phyloP scores from a whole-genome alignment of 1,140 invertebrate species.

The Drosophila orena region DNA sequence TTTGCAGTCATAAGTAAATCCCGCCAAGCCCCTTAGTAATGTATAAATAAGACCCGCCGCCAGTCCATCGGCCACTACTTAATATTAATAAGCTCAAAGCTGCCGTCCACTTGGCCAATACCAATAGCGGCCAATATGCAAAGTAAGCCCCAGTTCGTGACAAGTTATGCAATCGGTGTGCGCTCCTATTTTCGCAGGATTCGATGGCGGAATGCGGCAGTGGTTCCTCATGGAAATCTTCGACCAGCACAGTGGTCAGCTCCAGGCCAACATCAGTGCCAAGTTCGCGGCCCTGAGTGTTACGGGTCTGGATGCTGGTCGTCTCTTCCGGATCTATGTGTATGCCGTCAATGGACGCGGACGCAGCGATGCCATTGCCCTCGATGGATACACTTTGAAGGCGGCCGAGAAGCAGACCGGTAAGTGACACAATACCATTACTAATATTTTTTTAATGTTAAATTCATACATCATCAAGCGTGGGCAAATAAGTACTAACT shows the following conservation, averaged over 20 bases:
- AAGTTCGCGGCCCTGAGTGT: constrained; percentile 89
- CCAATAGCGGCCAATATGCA: constrained; percentile 33
- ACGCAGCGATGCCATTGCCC: constrained; percentile 86
- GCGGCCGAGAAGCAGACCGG: constrained; percentile 92
- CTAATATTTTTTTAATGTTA: too few species aligned
- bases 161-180: constrained; percentile 39
- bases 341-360: constrained; percentile 88
- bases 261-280: constrained; percentile 89
- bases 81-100: constrained; percentile 28
- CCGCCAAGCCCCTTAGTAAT: neutral
- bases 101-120: neutral
- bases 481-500: too few species aligned
- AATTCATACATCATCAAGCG: too few species aligned
- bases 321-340: constrained; percentile 89
- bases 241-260: constrained; percentile 88
- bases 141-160: constrained; percentile 44
- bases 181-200: constrained; percentile 86
- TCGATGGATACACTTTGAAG: constrained; percentile 90
- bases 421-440: constrained; percentile 84
- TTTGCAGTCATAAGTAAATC: constrained; percentile 24
- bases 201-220: constrained; percentile 91
- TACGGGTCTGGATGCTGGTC: constrained; percentile 89
- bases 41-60: constrained; percentile 13
- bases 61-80: constrained; percentile 33
- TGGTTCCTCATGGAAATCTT: constrained; percentile 90